These are phyloP conservation scores for Pseudochirops corinnae DNA, from an alignment of 2,797 vertebrate species.

Conservation along the genomic window DNA sequence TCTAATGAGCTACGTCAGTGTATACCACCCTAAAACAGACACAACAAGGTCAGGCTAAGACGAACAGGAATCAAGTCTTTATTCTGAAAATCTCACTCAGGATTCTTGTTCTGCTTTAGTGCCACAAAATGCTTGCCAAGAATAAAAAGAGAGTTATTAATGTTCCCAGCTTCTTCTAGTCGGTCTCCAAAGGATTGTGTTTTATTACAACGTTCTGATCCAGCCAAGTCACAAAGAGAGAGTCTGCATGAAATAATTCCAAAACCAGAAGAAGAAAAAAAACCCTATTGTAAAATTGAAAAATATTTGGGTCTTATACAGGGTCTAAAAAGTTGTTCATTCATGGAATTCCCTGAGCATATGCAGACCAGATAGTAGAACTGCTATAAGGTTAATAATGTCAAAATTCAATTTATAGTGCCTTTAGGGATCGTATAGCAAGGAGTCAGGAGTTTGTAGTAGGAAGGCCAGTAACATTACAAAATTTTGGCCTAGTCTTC, in stretches of 20 bases:
- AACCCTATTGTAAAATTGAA: background rate
- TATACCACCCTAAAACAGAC: background rate
- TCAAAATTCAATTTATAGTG: background rate
- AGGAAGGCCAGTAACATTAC: background rate
- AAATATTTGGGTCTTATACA: background rate
- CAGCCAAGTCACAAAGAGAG: constrained; percentile 91
- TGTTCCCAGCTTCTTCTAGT: constrained; percentile 94
- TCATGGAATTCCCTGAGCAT: constrained; percentile 8
- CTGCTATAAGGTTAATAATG: background rate
- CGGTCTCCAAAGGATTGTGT: constrained; percentile 92
- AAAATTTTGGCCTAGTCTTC: background rate
- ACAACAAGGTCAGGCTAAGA: background rate
- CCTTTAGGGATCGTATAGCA: background rate
- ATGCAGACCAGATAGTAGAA: background rate
- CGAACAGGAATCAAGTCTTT: background rate
- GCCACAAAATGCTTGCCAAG: constrained; percentile 94
- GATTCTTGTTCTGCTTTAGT: constrained; percentile 89
- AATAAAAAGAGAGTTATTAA: constrained; percentile 94
- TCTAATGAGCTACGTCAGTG: background rate
- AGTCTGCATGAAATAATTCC: constrained; percentile 83
- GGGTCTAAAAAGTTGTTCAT: background rate
- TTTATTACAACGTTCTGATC: constrained; percentile 94
- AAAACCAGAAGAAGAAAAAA: constrained; percentile 9
- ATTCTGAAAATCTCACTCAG: constrained; percentile 84
- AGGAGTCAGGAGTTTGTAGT: background rate